Evolutionary conservation across 2,888 invertebrate species (phyloP).

Genomic region (Agriopis leucophaearia): DNA sequence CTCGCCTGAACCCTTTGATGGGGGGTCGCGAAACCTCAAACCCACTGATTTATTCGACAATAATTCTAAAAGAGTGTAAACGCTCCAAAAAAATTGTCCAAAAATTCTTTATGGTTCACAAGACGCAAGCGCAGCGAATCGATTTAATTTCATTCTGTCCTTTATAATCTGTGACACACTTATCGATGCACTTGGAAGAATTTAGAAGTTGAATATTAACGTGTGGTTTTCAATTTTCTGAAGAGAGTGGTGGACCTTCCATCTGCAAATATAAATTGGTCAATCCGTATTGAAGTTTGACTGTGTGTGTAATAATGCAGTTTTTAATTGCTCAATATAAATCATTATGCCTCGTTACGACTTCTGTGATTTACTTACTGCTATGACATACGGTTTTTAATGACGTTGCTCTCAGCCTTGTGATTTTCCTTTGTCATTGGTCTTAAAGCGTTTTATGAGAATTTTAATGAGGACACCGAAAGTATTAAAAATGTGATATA

Average conservation of each 20-base stretch:
- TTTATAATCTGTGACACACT: constrained; percentile 42
- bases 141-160: constrained; percentile 75
- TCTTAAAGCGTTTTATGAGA: constrained; percentile 68
- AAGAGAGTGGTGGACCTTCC: constrained; percentile 12
- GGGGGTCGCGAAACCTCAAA: constrained; percentile 77
- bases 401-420: constrained; percentile 60
- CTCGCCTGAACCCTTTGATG: constrained; percentile 58
- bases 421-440: constrained; percentile 75
- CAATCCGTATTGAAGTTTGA: constrained; percentile 13
- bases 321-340: constrained; percentile 83
- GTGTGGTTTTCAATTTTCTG: neutral
- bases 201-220: neutral
- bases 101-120: constrained; percentile 75
- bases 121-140: constrained; percentile 71
- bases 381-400: constrained; percentile 81
- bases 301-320: constrained; percentile 63
- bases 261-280: constrained; percentile 30
- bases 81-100: constrained; percentile 69
- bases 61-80: constrained; percentile 68
- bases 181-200: constrained; percentile 40
- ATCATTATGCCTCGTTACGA: constrained; percentile 81
- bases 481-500: constrained; percentile 60
- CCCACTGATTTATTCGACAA: constrained; percentile 74
- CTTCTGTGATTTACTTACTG: constrained; percentile 81
- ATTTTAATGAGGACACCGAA: constrained; percentile 79